Conservation (phyloP, 2,113 vertebrate genomes). For the Grallaria varia region DNA sequence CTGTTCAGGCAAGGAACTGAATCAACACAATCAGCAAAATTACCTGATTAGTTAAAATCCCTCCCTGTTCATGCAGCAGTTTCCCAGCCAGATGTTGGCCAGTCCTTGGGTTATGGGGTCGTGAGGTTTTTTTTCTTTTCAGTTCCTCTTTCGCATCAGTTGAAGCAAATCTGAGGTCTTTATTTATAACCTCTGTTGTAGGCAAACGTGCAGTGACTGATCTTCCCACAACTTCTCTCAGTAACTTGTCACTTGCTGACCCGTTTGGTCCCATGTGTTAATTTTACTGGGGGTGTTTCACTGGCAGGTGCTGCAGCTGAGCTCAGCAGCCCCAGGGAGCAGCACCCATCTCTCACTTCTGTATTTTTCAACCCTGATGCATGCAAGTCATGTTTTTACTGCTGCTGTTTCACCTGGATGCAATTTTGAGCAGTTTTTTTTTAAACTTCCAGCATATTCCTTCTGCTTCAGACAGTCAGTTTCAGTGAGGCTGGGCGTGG, state of each 20-base stretch:
- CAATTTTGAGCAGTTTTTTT: neutral
- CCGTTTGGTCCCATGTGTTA: neutral
- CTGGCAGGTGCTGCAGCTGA: conserved; percentile 1
- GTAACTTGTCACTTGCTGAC: neutral
- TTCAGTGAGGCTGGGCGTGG: neutral
- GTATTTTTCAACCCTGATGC: neutral
- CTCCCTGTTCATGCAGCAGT: neutral
- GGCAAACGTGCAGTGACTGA: neutral
- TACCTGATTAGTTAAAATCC: neutral
- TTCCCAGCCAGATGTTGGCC: neutral
- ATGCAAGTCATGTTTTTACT: neutral
- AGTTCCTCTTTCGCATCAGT: neutral
- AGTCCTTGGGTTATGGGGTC: neutral
- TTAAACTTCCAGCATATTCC: neutral
- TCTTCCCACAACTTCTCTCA: neutral
- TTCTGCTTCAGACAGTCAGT: neutral
- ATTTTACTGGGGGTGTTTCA: neutral
- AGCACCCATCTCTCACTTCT: neutral
- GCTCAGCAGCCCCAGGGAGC: conserved; percentile 1
- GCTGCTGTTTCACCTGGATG: neutral
- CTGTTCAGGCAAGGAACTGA: neutral
- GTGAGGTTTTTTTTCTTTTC: neutral
- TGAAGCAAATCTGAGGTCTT: neutral
- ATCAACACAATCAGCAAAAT: neutral
- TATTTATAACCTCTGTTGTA: neutral